Conservation (phyloP, 2,797 vertebrate genomes). For the Adelosebastes latens region DNA sequence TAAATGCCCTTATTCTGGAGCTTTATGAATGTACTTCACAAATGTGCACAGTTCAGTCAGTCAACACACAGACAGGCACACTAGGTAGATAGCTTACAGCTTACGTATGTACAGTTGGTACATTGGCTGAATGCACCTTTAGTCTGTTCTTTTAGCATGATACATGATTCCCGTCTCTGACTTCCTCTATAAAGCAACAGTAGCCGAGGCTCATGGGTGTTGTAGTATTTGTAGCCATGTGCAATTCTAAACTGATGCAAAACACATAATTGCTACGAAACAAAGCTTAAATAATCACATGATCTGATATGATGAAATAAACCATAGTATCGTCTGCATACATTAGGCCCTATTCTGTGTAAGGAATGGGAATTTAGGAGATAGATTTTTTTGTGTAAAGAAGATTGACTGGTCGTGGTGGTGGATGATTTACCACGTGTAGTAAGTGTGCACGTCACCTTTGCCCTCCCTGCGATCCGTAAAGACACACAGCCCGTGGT, state of each 20-base stretch:
- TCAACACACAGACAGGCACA: background rate
- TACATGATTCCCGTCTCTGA: background rate
- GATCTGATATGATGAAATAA: rapidly evolving
- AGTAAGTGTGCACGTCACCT: conserved; percentile 53
- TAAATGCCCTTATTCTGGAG: too few relatives aligned
- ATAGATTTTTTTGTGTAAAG: background rate
- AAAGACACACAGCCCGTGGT: conserved; percentile 38
- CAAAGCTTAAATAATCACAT: background rate
- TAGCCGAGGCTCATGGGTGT: background rate
- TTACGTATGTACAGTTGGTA: background rate
- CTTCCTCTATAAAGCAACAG: background rate
- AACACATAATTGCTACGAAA: background rate
- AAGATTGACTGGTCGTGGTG: background rate
- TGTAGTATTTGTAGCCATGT: background rate
- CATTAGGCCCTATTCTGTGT: background rate
- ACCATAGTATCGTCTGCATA: background rate
- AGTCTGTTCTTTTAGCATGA: background rate
- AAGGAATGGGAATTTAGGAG: background rate
- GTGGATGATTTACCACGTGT: conserved; percentile 10
- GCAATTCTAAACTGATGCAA: background rate
- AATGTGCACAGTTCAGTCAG: background rate
- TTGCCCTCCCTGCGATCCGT: conserved; percentile 42
- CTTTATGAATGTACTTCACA: background rate
- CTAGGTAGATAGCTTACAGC: background rate
- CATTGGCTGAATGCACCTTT: background rate